Conservation (phyloP, 2,113 vertebrate genomes). For the Ploceus nigricollis region DNA sequence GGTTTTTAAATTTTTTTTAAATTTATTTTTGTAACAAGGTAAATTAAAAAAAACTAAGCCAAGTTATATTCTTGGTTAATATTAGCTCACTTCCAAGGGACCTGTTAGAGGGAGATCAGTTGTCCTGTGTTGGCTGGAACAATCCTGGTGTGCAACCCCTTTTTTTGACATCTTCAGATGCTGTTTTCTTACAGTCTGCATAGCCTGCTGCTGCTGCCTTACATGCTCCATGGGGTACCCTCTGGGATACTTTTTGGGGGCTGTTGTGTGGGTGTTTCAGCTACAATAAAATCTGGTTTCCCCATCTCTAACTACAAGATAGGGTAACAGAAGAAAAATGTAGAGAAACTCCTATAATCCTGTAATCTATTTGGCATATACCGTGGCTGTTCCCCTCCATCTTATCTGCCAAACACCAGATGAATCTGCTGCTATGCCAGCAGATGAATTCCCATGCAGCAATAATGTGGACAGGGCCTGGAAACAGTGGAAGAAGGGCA, state of each 20-base stretch:
- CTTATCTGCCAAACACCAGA: not conserved
- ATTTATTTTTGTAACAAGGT: not conserved
- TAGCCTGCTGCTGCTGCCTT: not conserved
- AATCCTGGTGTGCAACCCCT: not conserved
- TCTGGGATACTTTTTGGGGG: not conserved
- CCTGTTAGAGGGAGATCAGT: not conserved
- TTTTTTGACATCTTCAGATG: not conserved
- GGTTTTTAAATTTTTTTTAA: not conserved
- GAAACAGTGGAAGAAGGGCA: not conserved
- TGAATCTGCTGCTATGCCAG: not conserved
- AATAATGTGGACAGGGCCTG: not conserved
- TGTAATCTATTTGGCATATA: not conserved
- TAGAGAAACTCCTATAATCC: not conserved
- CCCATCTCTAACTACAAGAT: rapidly evolving
- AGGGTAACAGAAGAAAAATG: not conserved
- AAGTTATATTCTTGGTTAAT: not conserved
- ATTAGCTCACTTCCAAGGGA: not conserved
- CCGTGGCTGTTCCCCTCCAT: rapidly evolving
- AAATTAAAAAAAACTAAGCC: not conserved
- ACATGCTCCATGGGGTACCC: rapidly evolving
- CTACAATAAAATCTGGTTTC: not conserved
- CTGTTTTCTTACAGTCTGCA: not conserved
- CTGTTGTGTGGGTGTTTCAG: not conserved
- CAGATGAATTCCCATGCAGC: not conserved
- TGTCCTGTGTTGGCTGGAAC: not conserved